phyloP scores from a whole-genome alignment of 2,113 vertebrate species.

The Marcusenius ussheri region DNA sequence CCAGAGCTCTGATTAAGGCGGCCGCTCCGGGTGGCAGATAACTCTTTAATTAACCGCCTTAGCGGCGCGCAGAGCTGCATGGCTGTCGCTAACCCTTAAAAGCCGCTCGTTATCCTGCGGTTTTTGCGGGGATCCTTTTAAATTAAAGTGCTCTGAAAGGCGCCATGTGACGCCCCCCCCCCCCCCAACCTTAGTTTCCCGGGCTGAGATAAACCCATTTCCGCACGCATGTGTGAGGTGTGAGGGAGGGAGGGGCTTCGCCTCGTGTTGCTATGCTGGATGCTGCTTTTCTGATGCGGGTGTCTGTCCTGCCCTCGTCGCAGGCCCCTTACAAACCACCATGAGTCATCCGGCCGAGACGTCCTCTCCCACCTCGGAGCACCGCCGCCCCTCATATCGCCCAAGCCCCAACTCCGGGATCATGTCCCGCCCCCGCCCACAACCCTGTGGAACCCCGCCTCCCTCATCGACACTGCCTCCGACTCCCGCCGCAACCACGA shows the following conservation, averaged over 20 bases:
- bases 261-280: background rate
- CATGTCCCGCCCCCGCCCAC: constrained; percentile 64
- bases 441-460: constrained; percentile 87
- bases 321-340: constrained; percentile 73
- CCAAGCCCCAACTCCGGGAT: constrained; percentile 78
- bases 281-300: background rate
- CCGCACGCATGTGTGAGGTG: background rate
- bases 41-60: constrained; percentile 23
- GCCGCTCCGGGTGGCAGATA: constrained; percentile 16
- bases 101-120: background rate
- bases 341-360: constrained; percentile 71
- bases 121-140: constrained; percentile 2
- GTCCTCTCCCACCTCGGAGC: constrained; percentile 76
- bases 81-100: constrained; percentile 11
- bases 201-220: constrained; percentile 4
- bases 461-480: constrained; percentile 73
- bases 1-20: constrained; percentile 22
- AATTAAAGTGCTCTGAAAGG: constrained; percentile 3
- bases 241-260: background rate
- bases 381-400: constrained; percentile 90
- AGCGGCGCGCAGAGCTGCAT: background rate
- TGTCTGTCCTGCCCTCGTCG: constrained; percentile 3
- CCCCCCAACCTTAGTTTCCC: background rate
- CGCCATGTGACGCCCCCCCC: background rate
- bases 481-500: constrained; percentile 74